Evolutionary conservation across 2,888 invertebrate species (phyloP), one percentile per base, ranked within the genome.

Genomic region (Callimorpha dominula): DNA sequence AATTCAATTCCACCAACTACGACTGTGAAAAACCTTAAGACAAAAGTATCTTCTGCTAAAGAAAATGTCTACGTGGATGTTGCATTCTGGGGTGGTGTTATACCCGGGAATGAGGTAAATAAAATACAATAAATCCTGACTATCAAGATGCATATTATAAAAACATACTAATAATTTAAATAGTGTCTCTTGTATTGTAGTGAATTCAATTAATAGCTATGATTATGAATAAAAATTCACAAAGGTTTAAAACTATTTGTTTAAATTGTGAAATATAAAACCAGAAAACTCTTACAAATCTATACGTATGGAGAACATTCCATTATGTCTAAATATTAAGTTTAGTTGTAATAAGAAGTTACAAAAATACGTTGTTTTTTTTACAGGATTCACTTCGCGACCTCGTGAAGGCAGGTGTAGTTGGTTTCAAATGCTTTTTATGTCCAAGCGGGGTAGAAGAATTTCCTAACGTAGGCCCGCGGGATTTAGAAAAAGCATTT

Each of bases 21-120:
- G 0, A 97, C 96, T 0, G 85, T 97, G 42, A 92, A 96, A 49
- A 97, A 97, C 84, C 93, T 97, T 11, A 94, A 96, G 85, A 92
- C 91, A 1, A 98, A 97, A 91, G 94, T 96, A 4, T 83, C 90
- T 15, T 95, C 96, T 4, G 97, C 97, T 0, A 89, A 93, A 60
- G 96, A 95, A 3, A 96, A 96, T 81, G 93, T 97, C 43, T 97
- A 95, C 80, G 96, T 97, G 0, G 97, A 98, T 87, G 97, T 97
- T 65, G 97, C 96, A 5, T 97, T 97, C 90, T 98, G 97, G 97
- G 97, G 97, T n/a, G 97, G 97, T n/a, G 96, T 97, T 1, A 96
- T 97, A 67, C 97, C 97, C 0, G 96, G 96, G 74, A 97, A 97
- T 89, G 91, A 96, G 88, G 97, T 97, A 88, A 84, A 62, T 97